Evolutionary conservation across 1,140 invertebrate genomes (phyloP).

Genomic region (Ceratina australensis): DNA sequence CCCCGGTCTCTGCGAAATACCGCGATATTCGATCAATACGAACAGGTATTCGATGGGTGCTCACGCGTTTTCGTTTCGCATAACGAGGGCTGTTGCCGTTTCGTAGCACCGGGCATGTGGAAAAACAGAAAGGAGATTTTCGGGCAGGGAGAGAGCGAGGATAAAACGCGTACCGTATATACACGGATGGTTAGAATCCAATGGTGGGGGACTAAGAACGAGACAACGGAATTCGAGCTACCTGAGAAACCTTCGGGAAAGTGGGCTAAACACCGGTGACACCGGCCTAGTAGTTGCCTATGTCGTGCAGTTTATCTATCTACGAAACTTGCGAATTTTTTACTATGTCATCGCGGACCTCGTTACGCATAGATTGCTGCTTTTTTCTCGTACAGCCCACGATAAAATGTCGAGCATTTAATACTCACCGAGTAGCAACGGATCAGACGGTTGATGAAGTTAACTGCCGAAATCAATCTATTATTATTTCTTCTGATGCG

Average conservation of each 20-base stretch:
- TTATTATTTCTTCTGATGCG: no score
- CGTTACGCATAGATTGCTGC: background rate
- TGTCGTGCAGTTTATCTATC: constrained; percentile 41
- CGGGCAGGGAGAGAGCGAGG: constrained; percentile 25
- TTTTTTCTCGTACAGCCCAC: background rate
- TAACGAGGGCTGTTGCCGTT: constrained; percentile 41
- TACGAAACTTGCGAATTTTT: constrained; percentile 18
- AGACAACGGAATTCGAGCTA: constrained; percentile 50
- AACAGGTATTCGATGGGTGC: constrained; percentile 51
- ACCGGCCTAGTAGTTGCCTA: constrained; percentile 32
- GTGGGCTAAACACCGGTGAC: constrained; percentile 49
- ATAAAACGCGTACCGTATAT: constrained; percentile 46
- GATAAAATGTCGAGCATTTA: background rate
- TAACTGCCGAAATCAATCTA: no score
- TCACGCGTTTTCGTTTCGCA: constrained; percentile 41
- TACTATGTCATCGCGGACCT: background rate
- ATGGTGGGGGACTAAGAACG: constrained; percentile 19
- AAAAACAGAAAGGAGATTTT: constrained; percentile 56
- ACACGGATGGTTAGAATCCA: constrained; percentile 27
- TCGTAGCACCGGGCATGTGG: constrained; percentile 30
- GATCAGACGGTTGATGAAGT: no score
- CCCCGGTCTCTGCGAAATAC: constrained; percentile 41
- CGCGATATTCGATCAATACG: constrained; percentile 63
- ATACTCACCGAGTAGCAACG: no score
- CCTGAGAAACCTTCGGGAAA: constrained; percentile 63